phyloP scores from a whole-genome alignment of 2,888 invertebrate species.

The Sesia bembeciformis region DNA sequence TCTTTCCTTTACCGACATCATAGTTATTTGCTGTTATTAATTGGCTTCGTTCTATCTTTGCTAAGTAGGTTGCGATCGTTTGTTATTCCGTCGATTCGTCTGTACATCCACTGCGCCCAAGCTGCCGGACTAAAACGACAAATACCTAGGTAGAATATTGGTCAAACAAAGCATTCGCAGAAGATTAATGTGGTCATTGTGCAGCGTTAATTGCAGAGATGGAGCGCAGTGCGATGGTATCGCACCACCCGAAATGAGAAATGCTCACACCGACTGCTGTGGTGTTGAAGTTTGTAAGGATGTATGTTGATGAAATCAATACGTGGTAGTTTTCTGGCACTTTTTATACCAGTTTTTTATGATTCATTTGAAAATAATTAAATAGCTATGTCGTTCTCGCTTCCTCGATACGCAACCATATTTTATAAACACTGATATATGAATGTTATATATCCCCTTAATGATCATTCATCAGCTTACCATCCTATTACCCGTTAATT shows the following conservation, averaged over 20 bases:
- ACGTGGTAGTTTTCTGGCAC: too few species aligned
- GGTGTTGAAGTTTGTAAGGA: not conserved
- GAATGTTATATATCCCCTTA: too few species aligned
- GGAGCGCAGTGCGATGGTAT: slow-evolving; percentile 61
- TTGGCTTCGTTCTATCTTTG: slow-evolving; percentile 27
- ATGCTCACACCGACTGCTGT: not conserved
- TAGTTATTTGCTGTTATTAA: slow-evolving; percentile 37
- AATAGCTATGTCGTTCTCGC: too few species aligned
- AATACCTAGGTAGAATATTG: slow-evolving; percentile 35
- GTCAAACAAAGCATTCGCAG: slow-evolving; percentile 51
- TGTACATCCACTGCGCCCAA: too few species aligned
- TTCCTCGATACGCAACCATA: too few species aligned
- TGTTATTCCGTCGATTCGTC: slow-evolving; percentile 15
- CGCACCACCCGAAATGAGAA: not conserved
- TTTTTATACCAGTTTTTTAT: too few species aligned
- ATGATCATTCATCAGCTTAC: too few species aligned
- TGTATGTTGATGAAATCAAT: not conserved
- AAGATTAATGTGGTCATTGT: slow-evolving; percentile 71
- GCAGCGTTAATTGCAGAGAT: slow-evolving; percentile 68
- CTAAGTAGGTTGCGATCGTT: slow-evolving; percentile 4
- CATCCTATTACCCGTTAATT: too few species aligned
- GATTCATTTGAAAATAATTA: too few species aligned
- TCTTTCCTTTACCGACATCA: slow-evolving; percentile 31
- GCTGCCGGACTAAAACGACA: slow-evolving; percentile 16
- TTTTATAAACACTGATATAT: too few species aligned